Base-by-base conservation (phyloP, 2,797 vertebrate species). In the Tokudaia tokunoshimensis region DNA sequence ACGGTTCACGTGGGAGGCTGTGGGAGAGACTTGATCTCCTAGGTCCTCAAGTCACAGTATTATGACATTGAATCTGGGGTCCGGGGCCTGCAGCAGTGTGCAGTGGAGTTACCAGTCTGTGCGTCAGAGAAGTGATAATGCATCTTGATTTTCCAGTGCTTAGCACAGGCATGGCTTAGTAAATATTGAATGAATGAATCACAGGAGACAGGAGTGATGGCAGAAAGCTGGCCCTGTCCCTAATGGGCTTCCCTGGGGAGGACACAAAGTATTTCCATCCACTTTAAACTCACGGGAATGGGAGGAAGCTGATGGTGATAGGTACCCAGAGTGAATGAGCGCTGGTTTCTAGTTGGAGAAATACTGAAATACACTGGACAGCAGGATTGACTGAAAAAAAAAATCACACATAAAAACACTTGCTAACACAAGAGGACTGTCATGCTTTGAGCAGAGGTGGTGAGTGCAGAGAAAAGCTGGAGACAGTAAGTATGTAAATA, bases 171-270 rank as follows among this genome's bases (percentile, higher is more conserved):
- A n/a, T 72, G 79, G 91, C 91, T 96, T 95, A 80, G 95, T 79
- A 97, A 97, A 98, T 95, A 97, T 92, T 96, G 95, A 96, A 78
- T 88, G 94, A 95, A 89, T 94, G 67, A 97, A 93, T 96, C 95
- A 96, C n/a, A 91, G 91, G 74, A 75, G 82, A 87, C 82, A 93
- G 41, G 12, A 84, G 29, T 34, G 55, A 75, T 65, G 37, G 95
- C 55, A 85, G 95, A 65, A 97, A 94, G 63, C 61, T 90, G 94
- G 91, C 93, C 83, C 70, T 12, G 50, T 90, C 47, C 78, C 31
- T 83, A 76, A 78, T 17, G 50, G 84, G 65, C 86, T 93, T 76
- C 65, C 83, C 78, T 80, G 80, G 65, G 81, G 87, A 96, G 75
- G 80, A 92, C 63, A 86, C 63, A 76, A 79, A 96, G 75, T 57